Conservation (phyloP, 2,888 invertebrate genomes). For the Metallyticus violacea region DNA sequence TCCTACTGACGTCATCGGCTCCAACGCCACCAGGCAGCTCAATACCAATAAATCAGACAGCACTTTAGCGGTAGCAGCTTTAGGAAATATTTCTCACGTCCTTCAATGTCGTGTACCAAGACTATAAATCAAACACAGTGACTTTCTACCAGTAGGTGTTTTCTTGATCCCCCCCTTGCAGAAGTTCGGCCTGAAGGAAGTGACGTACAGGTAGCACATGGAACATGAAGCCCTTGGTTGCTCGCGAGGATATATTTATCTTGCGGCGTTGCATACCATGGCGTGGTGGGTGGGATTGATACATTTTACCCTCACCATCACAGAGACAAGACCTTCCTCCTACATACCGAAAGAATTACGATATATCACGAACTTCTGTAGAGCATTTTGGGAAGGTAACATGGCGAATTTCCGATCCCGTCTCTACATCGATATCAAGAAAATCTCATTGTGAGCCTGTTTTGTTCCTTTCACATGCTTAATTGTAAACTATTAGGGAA, state of each 20-base stretch:
- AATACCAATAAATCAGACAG: not conserved
- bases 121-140: not conserved
- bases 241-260: slow-evolving; percentile 2
- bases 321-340: no score
- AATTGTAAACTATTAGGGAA: no score
- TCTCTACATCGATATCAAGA: not conserved
- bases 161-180: not conserved
- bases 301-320: not conserved
- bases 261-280: not conserved
- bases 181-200: not conserved
- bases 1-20: not conserved
- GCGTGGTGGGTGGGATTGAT: not conserved
- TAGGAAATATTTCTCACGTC: not conserved
- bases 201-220: slow-evolving; percentile 24
- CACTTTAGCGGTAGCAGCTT: not conserved
- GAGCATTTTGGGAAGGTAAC: not conserved
- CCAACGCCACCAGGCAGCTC: not conserved
- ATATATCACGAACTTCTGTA: not conserved
- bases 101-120: not conserved
- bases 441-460: no score
- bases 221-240: slow-evolving; percentile 15
- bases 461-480: no score
- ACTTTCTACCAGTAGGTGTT: not conserved
- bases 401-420: not conserved
- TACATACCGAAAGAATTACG: not conserved